Conservation (phyloP, 2,113 vertebrate species). For the Benitochromis conjunctus region DNA sequence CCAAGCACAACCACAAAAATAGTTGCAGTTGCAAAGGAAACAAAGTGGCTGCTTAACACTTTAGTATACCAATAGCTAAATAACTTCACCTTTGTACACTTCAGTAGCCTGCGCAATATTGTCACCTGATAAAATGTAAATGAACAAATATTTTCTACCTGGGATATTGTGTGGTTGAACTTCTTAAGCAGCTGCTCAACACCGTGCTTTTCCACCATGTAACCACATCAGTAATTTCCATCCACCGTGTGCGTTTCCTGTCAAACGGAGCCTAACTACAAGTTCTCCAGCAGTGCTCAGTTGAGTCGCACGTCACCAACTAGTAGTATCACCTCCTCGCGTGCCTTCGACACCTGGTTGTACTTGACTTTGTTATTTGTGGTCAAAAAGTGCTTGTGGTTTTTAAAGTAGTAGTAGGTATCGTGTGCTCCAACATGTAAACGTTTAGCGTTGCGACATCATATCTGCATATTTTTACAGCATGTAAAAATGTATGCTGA, state of each 20-base stretch:
- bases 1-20: not conserved
- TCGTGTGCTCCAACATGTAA: not conserved
- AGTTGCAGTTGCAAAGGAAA: not conserved
- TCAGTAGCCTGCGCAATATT: not conserved
- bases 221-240: not conserved
- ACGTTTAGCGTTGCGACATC: not conserved
- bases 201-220: not conserved
- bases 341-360: not conserved
- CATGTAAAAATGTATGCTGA: not conserved
- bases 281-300: not conserved
- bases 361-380: not conserved
- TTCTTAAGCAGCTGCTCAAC: not conserved
- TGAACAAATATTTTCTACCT: not conserved
- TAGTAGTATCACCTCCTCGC: not conserved
- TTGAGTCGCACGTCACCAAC: not conserved
- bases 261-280: not conserved
- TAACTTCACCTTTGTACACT: not conserved
- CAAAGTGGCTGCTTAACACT: not conserved
- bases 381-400: too few species aligned
- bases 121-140: not conserved
- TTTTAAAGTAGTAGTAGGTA: not conserved
- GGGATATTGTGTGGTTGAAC: not conserved
- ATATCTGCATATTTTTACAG: not conserved
- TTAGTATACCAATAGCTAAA: not conserved
- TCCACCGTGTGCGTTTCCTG: not conserved